Base-by-base conservation (phyloP, 2,797 vertebrate species). In the Gambusia yucatana region DNA sequence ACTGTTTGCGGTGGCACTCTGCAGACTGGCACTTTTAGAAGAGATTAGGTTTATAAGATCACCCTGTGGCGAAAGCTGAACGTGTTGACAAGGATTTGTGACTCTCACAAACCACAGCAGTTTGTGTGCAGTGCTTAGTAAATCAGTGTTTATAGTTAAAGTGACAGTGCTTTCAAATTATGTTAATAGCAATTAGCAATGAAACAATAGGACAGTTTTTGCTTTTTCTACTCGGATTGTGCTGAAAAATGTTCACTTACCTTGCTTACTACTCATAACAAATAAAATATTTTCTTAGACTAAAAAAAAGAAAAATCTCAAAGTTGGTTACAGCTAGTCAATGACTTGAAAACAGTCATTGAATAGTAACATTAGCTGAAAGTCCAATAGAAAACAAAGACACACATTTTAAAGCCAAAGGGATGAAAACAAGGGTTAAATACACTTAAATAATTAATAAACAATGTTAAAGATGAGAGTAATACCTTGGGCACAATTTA, bases 1-100 rank as follows among this genome's bases (percentile, higher is more conserved):
- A 69, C 78, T 82, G 84, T 78, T 86, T 33, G 33, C 82, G 79
- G 76, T 92, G 41, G 59, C 59, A 46, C 70, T 82, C 77, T 91
- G 84, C 86, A 76, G 77, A 73, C 85, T 78, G 82, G 84, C 79
- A 84, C 85, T 91, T 90, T 86, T 75, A 80, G 82, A 81, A 87
- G 81, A 87, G 90, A 92, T 92, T 89, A 89, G 25, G 41, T 86
- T 77, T 78, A 89, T 89, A 80, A 87, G 80, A 88, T 79, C 84
- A 88, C 39, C 71, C 70, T 85, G 77, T 85, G 86, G 83, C 86
- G 88, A 92, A 91, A 89, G 84, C 84, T 83, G 77, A 90, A 89
- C 87, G 84, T 80, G 85, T 83, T 83, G 79, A 72, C 81, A 82
- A 86, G 75, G 79, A 83, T 89, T 90, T 91, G 69, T 73, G 77